Evolutionary conservation across 2,888 invertebrate species (phyloP).

Genomic region (Cinara cedri): DNA sequence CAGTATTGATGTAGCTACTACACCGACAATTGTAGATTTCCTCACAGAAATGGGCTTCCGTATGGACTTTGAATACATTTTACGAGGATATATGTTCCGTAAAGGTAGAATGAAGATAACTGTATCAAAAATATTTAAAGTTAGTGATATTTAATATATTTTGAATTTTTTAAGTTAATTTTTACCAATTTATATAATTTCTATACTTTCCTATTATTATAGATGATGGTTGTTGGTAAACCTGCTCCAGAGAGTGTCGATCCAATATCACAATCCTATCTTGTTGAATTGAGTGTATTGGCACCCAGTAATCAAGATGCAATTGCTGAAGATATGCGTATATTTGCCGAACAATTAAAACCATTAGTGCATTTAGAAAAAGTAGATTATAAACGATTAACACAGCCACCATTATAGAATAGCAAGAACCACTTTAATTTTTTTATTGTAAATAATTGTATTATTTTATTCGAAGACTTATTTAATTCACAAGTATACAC

Average conservation of each 20-base stretch:
- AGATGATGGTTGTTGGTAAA: slow-evolving; percentile 73
- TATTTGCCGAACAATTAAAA: slow-evolving; percentile 91
- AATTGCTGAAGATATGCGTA: slow-evolving; percentile 93
- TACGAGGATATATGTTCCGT: slow-evolving; percentile 92
- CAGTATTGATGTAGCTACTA: slow-evolving; percentile 91
- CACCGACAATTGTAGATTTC: slow-evolving; percentile 87
- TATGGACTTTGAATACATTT: slow-evolving; percentile 91
- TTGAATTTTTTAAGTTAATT: background rate
- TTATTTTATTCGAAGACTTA: background rate
- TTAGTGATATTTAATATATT: slow-evolving; percentile 58
- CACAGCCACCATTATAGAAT: slow-evolving; percentile 59
- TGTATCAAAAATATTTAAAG: slow-evolving; percentile 90
- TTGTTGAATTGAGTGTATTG: slow-evolving; percentile 89
- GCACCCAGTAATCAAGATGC: slow-evolving; percentile 92
- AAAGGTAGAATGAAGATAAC: slow-evolving; percentile 97
- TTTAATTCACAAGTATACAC: too few relatives aligned
- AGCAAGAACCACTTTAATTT: background rate
- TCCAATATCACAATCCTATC: slow-evolving; percentile 87
- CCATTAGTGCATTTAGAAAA: slow-evolving; percentile 92
- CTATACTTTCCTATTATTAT: background rate
- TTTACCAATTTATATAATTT: slow-evolving; percentile 3
- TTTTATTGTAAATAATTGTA: background rate
- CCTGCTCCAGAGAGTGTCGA: slow-evolving; percentile 73
- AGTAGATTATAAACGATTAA: slow-evolving; percentile 83
- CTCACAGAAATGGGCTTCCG: slow-evolving; percentile 89